Evolutionary conservation across 2,113 vertebrate species (phyloP), one percentile per base, ranked within the genome.

Genomic region (Falco punctatus): DNA sequence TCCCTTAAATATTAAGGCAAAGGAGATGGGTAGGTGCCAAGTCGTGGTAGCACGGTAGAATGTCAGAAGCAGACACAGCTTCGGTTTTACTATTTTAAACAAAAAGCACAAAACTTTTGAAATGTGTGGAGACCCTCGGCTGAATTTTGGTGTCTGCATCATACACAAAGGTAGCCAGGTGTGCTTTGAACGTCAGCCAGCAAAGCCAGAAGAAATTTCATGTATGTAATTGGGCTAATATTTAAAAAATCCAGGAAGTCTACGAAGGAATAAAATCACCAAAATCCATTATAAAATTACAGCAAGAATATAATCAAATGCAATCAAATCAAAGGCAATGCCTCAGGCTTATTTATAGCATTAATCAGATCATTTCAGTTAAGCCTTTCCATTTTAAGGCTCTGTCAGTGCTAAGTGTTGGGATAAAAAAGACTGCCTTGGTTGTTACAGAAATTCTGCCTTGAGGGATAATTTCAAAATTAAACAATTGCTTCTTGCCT

Each of bases 301-400:
- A 92, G 81, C 62, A 58, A 88, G 90, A 94, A 46, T 62, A 75
- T 91, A 91, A 94, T 94, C 67, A 83, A 95, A 74, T 42, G 88
- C 87, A 96, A 70, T 95, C 89, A 96, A 88, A 79, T 65, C 73
- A 94, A 69, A 95, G 75, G 83, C 86, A 84, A 52, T 0, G 38
- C 86, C 92, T 91, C 64, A 26, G 91, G 84, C 71, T 83, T 95
- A 97, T 96, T 95, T 97, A 90, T 92, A 95, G 96, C 84, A 59
- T 95, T 90, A 94, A 94, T 95, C 88, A 93, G 92, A 91, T 78
- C 78, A 51, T 86, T 94, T 92, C 96, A 70, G 79, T 89, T 92
- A 71, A 94, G 89, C 86, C 78, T 90, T 93, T 89, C 82, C 90
- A 82, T 79, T 90, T 96, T 88, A 87, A 69, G 65, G 51, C 69